Percentiles rank a stretch among this genome's conserved stretches.
Conservation (phyloP, 2,888 invertebrate genomes). For the Melanophora roralis region DNA sequence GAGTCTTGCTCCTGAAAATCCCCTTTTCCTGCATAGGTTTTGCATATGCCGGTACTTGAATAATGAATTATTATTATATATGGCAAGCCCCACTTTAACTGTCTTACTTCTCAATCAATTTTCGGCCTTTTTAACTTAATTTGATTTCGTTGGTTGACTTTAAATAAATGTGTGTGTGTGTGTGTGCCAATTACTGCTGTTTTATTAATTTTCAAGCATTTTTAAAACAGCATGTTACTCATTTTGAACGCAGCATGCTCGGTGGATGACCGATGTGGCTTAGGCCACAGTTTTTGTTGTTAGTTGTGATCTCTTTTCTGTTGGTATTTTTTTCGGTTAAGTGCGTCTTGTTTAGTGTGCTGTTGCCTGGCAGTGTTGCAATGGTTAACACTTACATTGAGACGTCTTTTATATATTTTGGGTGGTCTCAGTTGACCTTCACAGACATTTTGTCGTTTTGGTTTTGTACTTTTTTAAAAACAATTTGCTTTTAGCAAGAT, state of each 20-base stretch:
- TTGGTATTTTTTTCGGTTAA: slow-evolving; percentile 14
- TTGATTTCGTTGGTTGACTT: slow-evolving; percentile 2
- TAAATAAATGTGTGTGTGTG: no score
- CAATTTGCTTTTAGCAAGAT: slow-evolving; percentile 35
- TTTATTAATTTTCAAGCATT: slow-evolving; percentile 60
- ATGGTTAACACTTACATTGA: slow-evolving; percentile 17
- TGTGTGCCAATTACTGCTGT: slow-evolving; percentile 55
- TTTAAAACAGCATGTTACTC: slow-evolving; percentile 59
- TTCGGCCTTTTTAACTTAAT: not conserved
- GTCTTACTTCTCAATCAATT: no score
- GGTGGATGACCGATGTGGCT: not conserved
- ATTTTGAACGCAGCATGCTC: slow-evolving; percentile 55
- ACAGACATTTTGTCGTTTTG: slow-evolving; percentile 46
- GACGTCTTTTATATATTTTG: slow-evolving; percentile 15
- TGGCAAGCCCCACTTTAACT: no score
- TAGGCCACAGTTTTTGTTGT: slow-evolving; percentile 6
- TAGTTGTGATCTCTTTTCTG: not conserved
- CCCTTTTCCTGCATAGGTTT: no score
- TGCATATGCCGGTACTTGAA: no score
- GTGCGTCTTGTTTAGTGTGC: not conserved
- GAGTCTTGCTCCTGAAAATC: no score
- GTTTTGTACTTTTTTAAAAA: slow-evolving; percentile 35
- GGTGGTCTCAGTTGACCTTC: slow-evolving; percentile 56
- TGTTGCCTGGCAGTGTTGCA: slow-evolving; percentile 5
- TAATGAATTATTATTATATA: no score